Evolutionary conservation across 2,888 invertebrate species (phyloP).

Genomic region (Ornithoptera alexandrae): DNA sequence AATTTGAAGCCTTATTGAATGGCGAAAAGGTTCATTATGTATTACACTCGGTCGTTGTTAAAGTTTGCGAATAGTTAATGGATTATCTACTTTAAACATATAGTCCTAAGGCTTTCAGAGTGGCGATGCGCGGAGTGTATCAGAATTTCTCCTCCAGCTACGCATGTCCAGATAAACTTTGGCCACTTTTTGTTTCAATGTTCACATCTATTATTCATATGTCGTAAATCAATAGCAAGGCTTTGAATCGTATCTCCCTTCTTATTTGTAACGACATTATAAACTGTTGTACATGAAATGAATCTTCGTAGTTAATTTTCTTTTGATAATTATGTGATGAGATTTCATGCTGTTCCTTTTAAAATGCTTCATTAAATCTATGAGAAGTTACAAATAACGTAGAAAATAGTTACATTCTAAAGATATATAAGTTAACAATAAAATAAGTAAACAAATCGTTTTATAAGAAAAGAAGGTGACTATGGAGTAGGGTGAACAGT

Average conservation of each 20-base stretch:
- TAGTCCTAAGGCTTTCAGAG: slow-evolving; percentile 57
- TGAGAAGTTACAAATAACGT: too few relatives aligned
- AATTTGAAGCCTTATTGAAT: slow-evolving; percentile 65
- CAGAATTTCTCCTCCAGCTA: slow-evolving; percentile 57
- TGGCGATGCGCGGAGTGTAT: slow-evolving; percentile 51
- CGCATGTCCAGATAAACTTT: slow-evolving; percentile 63
- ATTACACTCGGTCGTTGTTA: slow-evolving; percentile 45
- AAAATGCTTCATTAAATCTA: not conserved
- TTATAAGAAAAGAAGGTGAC: slow-evolving; percentile 8
- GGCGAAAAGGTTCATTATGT: slow-evolving; percentile 60
- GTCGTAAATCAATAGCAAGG: slow-evolving; percentile 15
- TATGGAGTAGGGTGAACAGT: slow-evolving; percentile 22
- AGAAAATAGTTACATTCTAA: not conserved
- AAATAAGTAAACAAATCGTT: not conserved
- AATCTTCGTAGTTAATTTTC: not conserved
- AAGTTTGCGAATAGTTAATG: slow-evolving; percentile 48
- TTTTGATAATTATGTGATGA: not conserved
- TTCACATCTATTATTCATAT: slow-evolving; percentile 16
- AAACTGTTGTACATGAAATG: not conserved
- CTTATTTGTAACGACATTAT: not conserved
- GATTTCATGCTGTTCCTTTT: not conserved
- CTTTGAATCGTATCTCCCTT: not conserved
- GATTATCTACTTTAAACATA: slow-evolving; percentile 66
- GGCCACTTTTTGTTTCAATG: slow-evolving; percentile 38
- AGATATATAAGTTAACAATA: not conserved